Base-by-base conservation (phyloP, 2,797 vertebrate species). In the Botia almorhae region DNA sequence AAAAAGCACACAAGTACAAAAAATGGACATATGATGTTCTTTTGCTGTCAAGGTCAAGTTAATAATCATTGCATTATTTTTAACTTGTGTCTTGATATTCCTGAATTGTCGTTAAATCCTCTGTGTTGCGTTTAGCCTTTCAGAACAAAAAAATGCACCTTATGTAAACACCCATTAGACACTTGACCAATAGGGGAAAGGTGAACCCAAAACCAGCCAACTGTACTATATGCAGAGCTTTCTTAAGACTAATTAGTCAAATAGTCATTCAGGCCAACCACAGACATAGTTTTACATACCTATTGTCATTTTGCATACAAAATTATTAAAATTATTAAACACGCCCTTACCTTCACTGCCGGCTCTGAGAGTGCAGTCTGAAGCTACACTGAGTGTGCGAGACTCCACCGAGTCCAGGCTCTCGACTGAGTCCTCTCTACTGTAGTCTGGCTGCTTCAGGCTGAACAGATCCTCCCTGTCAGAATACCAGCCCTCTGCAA, bases 391-490 rank as follows among this genome's bases (percentile, higher is more conserved):
- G 19, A 92, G 82, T 0, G 92, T 91, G n/a, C 87, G 87, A 1
- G 93, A 94, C 56, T 94, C 94, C 81, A 92, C 78, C 1, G 93
- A 96, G 61, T 96, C 94, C 19, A 94, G 84, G 84, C 94, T 93
- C 67, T 97, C 95, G 0, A 93, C 93, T 0, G 95, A 97, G 84
- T 93, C 92, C 78, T 92, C 94, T 86, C 93, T 92, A 83, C 87
- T 92, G 69, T 94, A 94, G 81, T 71, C 88, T 0, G 39, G 74
- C 29, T 89, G 87, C 79, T 88, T 84, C 0, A 64, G n/a, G 65
- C 36, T 13, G 53, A 88, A 88, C 12, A 85, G 65, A 10, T 96
- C 95, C 70, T 91, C 93, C 13, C 89, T 90, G n/a, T 96, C 96
- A 29, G 90, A 51, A 84, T 91, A 92, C 92, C 93, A 95, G 86